These are phyloP conservation scores for Mythimna ferrago DNA, from an alignment of 2,888 invertebrate genomes.

Conservation along the genomic window DNA sequence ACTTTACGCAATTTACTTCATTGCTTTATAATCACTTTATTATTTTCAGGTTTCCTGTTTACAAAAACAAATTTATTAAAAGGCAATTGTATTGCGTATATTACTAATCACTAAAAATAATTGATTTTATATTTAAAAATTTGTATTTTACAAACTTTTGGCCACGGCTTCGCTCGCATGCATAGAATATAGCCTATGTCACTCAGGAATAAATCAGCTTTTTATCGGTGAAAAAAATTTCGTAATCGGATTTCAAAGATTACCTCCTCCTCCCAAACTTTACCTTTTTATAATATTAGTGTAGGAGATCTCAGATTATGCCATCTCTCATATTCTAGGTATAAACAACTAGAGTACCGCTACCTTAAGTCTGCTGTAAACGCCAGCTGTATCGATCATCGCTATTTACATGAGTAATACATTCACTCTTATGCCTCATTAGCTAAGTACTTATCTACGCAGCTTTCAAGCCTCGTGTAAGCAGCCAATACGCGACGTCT, in stretches of 20 bases:
- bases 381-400: not conserved
- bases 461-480: not conserved
- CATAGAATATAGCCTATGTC: no score
- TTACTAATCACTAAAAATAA: not conserved
- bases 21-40: constrained; percentile 46
- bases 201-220: no score
- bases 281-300: no score
- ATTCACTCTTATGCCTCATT: not conserved
- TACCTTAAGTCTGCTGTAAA: not conserved
- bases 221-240: no score
- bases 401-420: not conserved
- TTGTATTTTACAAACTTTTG: no score
- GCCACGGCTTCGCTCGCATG: no score
- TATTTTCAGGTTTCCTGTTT: constrained; percentile 29
- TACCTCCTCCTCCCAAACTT: no score
- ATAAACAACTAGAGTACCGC: no score
- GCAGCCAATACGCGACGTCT: not conserved
- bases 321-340: not conserved
- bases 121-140: no score
- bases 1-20: constrained; percentile 8
- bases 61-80: not conserved
- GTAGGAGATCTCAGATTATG: no score
- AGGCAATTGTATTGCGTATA: not conserved
- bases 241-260: no score
- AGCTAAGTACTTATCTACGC: not conserved